phyloP scores from a whole-genome alignment of 2,888 invertebrate genomes.

The Clanis bilineata region DNA sequence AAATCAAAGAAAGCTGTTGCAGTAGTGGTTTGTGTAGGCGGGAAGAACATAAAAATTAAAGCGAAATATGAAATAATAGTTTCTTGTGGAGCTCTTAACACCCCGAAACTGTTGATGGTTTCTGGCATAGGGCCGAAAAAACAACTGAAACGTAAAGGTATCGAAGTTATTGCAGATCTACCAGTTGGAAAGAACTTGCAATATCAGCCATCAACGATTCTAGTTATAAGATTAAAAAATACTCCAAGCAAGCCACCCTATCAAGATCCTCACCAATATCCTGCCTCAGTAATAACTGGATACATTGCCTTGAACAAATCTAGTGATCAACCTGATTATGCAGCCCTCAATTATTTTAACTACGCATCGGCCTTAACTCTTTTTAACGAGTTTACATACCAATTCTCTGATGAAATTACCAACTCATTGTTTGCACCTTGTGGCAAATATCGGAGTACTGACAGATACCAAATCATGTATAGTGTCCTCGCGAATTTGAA shows the following conservation, averaged over 20 bases:
- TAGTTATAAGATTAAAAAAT: constrained; percentile 37
- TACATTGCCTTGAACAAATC: constrained; percentile 80
- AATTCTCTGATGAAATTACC: neutral
- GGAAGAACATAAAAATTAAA: constrained; percentile 36
- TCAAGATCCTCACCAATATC: constrained; percentile 39
- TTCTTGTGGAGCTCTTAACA: constrained; percentile 66
- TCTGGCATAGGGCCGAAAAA: constrained; percentile 71
- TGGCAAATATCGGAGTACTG: constrained; percentile 2
- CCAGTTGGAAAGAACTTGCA: constrained; percentile 71
- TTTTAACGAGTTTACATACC: neutral
- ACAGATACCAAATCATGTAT: constrained; percentile 26
- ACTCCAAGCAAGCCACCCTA: constrained; percentile 39
- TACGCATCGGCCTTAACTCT: neutral
- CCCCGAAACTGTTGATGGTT: constrained; percentile 70
- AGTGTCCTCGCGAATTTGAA: constrained; percentile 38
- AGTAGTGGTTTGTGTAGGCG: constrained; percentile 53
- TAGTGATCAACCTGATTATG: neutral
- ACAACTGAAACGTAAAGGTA: constrained; percentile 50
- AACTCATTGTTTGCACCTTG: neutral
- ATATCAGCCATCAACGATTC: constrained; percentile 59
- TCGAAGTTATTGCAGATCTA: constrained; percentile 54
- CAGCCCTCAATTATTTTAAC: neutral
- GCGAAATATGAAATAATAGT: constrained; percentile 70
- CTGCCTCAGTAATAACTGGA: constrained; percentile 31
- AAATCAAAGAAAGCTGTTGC: constrained; percentile 60